These are phyloP conservation scores for Halichondria panicea DNA, from an alignment of 37 sponge, comb jelly and placozoan genomes.

Conservation along the genomic window DNA sequence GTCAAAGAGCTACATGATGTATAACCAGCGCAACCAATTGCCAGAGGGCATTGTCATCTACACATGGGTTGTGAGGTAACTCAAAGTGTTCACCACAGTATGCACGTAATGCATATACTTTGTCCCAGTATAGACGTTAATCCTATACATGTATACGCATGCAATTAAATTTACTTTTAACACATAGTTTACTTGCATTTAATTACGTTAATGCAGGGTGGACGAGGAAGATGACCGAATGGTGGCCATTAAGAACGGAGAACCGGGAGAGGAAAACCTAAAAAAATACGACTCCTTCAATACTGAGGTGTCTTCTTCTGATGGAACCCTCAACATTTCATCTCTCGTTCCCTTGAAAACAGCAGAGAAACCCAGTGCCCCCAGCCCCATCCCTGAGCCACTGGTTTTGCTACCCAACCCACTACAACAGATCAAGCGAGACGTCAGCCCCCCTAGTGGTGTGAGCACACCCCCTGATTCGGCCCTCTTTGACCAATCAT, in stretches of 20 bases:
- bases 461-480: too few species aligned
- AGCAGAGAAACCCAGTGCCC: not conserved
- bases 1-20: constrained; percentile 53
- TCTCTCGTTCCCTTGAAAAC: constrained; percentile 2
- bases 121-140: not conserved
- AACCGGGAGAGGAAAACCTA: constrained; percentile 22
- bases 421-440: not conserved
- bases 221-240: constrained; percentile 64
- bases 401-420: not conserved
- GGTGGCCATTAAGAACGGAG: constrained; percentile 34
- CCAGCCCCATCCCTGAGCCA: not conserved
- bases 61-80: constrained; percentile 78
- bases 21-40: constrained; percentile 48
- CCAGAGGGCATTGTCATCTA: constrained; percentile 70
- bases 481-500: too few species aligned
- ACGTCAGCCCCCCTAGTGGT: too few species aligned
- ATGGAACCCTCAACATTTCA: constrained; percentile 1
- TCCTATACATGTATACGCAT: not conserved
- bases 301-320: not conserved
- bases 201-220: constrained; percentile 5
- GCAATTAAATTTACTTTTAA: not conserved
- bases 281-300: constrained; percentile 1
- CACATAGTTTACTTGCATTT: not conserved
- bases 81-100: not conserved
- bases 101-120: not conserved